Percentiles rank a stretch among this genome's conserved stretches.
Evolutionary conservation across 2,888 invertebrate genomes (phyloP).

Genomic region (Cylloceria caligata): DNA sequence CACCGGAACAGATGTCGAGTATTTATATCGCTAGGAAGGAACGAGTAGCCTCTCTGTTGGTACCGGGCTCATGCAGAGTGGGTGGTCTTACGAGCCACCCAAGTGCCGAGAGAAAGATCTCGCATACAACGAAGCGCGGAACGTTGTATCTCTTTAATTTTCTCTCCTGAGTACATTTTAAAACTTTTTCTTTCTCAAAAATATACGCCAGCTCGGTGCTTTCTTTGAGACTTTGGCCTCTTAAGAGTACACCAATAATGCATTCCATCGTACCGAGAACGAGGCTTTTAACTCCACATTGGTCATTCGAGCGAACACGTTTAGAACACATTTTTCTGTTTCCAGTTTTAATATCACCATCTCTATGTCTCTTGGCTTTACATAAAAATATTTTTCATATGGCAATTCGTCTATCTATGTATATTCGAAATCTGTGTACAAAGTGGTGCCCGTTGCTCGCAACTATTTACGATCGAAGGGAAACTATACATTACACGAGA

Average conservation of each 20-base stretch:
- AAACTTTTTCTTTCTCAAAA: slow-evolving; percentile 12
- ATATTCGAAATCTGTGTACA: background rate
- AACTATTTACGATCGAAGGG: slow-evolving; percentile 53
- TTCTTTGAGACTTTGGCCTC: slow-evolving; percentile 14
- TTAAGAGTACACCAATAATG: slow-evolving; percentile 42
- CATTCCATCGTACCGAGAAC: slow-evolving; percentile 25
- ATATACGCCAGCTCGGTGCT: background rate
- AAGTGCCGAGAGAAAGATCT: background rate
- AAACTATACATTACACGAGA: slow-evolving; percentile 20
- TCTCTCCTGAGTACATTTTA: background rate
- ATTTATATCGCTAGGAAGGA: slow-evolving; percentile 10
- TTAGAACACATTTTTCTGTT: background rate
- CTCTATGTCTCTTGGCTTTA: slow-evolving; percentile 8
- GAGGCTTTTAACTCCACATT: slow-evolving; percentile 17
- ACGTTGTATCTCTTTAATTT: slow-evolving; percentile 33
- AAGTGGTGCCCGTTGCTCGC: background rate
- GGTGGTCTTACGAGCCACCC: slow-evolving; percentile 9
- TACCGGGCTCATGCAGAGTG: background rate
- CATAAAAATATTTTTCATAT: slow-evolving; percentile 41
- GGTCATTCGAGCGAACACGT: slow-evolving; percentile 25
- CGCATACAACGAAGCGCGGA: slow-evolving; percentile 11
- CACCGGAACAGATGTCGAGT: slow-evolving; percentile 16
- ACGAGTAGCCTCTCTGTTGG: background rate
- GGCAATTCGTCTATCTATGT: no score
- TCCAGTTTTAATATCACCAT: background rate